Evolutionary conservation across 2,113 vertebrate species (phyloP).

Genomic region (Oncorhynchus keta): DNA sequence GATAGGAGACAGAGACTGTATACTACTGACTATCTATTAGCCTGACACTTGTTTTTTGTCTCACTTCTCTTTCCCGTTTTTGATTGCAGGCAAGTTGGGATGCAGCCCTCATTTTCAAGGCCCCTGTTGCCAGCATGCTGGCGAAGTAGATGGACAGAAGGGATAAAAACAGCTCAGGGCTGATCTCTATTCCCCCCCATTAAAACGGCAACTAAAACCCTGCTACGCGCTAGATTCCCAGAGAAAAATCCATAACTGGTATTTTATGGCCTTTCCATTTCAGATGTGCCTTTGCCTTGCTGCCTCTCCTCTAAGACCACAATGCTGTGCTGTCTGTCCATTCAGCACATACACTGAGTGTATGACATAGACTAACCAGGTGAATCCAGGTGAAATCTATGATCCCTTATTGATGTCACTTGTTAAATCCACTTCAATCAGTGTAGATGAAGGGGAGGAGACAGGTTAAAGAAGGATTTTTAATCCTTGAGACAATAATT

Average conservation of each 20-base stretch:
- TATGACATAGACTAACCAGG: too few species aligned
- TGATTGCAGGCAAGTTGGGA: constrained; percentile 49
- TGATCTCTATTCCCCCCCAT: constrained; percentile 29
- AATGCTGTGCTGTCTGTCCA: constrained; percentile 34
- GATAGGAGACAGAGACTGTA: constrained; percentile 45
- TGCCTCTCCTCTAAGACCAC: background rate
- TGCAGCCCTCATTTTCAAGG: constrained; percentile 57
- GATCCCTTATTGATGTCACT: too few species aligned
- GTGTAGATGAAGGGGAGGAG: too few species aligned
- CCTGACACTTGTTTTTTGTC: constrained; percentile 34
- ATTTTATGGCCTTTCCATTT: background rate
- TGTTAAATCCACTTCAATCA: too few species aligned
- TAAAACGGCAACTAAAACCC: background rate
- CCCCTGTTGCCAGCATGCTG: constrained; percentile 40
- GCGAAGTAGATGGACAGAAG: constrained; percentile 50
- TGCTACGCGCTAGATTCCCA: background rate
- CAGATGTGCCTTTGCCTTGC: background rate
- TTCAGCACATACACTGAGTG: constrained; percentile 6
- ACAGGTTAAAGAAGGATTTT: too few species aligned
- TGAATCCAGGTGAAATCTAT: too few species aligned
- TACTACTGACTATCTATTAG: constrained; percentile 57
- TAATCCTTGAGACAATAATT: too few species aligned
- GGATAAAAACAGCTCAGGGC: constrained; percentile 54
- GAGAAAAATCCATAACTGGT: background rate
- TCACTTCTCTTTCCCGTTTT: constrained; percentile 41